Evolutionary conservation across 2,888 invertebrate species (phyloP).

Genomic region (Calephelis perditalis): DNA sequence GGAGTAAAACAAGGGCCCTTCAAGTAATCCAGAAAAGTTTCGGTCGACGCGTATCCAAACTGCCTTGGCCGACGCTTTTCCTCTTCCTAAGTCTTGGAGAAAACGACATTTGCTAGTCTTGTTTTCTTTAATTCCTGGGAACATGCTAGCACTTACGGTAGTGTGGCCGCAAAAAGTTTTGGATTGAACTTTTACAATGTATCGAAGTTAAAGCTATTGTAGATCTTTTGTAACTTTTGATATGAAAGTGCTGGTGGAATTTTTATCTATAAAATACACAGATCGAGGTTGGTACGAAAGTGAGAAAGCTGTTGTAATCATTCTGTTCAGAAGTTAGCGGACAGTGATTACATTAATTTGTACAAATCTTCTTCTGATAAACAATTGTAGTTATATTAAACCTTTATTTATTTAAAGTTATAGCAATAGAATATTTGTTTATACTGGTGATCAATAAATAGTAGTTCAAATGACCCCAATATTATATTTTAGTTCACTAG

Average conservation of each 20-base stretch:
- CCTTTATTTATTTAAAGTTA: slow-evolving; percentile 75
- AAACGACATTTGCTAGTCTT: slow-evolving; percentile 57
- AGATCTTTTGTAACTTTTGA: slow-evolving; percentile 75
- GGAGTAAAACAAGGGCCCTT: slow-evolving; percentile 61
- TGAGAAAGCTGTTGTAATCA: slow-evolving; percentile 55
- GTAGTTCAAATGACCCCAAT: slow-evolving; percentile 37
- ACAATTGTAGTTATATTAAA: slow-evolving; percentile 69
- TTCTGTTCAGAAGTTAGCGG: slow-evolving; percentile 39
- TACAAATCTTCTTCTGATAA: slow-evolving; percentile 64
- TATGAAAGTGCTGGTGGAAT: slow-evolving; percentile 73
- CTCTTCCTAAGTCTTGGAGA: slow-evolving; percentile 58
- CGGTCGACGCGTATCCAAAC: slow-evolving; percentile 47
- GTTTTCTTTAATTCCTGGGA: slow-evolving; percentile 67
- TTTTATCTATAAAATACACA: slow-evolving; percentile 42
- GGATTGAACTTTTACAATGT: slow-evolving; percentile 65
- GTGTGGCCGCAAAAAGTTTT: slow-evolving; percentile 62
- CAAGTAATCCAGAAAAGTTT: slow-evolving; percentile 53
- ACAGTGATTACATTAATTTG: slow-evolving; percentile 66
- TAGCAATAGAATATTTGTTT: slow-evolving; percentile 60
- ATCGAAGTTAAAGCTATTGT: slow-evolving; percentile 57
- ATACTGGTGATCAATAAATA: slow-evolving; percentile 40
- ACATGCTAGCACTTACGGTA: slow-evolving; percentile 60
- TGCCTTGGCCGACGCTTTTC: slow-evolving; percentile 65
- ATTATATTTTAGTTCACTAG: slow-evolving; percentile 28
- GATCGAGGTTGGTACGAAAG: slow-evolving; percentile 71